Base-by-base conservation (phyloP, 2,888 invertebrate species). In the Crocallis elinguaria region DNA sequence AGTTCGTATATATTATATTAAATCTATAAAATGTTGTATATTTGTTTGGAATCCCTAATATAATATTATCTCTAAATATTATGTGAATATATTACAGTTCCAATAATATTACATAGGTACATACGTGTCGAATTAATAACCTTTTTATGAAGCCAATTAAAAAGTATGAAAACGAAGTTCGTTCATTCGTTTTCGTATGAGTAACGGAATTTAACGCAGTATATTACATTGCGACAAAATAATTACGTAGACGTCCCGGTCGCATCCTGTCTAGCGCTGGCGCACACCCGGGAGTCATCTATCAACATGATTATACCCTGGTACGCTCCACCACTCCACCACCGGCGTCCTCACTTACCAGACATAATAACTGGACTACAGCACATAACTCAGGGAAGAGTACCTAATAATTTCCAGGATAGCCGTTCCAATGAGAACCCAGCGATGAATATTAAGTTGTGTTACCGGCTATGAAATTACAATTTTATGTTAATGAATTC, bases 291-390 rank as follows among this genome's bases (percentile, higher is more conserved):
- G 49, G 57, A 67, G 60, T 56, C 53, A 62, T 77, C 69, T 67
- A 75, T 76, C 75, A 69, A 69, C 65, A 69, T 73, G 71, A 78
- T 78, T 75, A 72, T 63, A 72, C 43, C 59, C 38, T 48, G 42
- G 11, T 19, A n/a, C n/a, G 38, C 51, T 23, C 67, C 70, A 64
- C 67, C 43, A 58, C 35, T 57, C 53, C 49, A 57, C 57, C 62
- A 62, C 54, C 64, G n/a, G n/a, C n/a, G n/a, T 57, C 60, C 63
- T 14, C 61, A 56, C 45, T 51, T 60, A 46, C 53, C 59, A 64
- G 53, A 54, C 58, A 57, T 77, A 77, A 77, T 75, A 72, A 74
- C 67, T 56, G 53, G 44, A 36, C 27, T 30, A 19, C 30, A 37
- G 11, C 37, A 55, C 66, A 73, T 73, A 75, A 75, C 56, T 73